These are phyloP conservation scores for Tachysurus vachellii DNA, from an alignment of 2,113 vertebrate genomes.

Conservation along the genomic window DNA sequence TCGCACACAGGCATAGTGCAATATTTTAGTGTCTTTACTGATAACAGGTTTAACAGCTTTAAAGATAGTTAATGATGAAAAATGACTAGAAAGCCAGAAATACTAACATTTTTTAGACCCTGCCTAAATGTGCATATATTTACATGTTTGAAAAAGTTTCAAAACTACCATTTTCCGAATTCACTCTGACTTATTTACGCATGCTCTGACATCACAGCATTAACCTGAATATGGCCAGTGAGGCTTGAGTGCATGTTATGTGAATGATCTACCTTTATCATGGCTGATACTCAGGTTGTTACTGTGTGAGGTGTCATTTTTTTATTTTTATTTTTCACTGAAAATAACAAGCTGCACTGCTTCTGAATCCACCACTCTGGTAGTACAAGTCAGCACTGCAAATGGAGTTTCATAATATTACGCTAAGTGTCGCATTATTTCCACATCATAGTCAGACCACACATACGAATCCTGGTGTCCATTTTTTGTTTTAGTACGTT, in stretches of 20 bases:
- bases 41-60: constrained; percentile 22
- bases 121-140: neutral
- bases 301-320: neutral
- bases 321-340: neutral
- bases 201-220: neutral
- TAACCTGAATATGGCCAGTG: neutral
- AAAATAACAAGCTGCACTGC: neutral
- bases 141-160: too few species aligned
- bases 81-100: neutral
- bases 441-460: neutral
- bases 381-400: neutral
- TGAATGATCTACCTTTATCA: neutral
- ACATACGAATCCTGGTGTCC: neutral
- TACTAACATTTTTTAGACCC: neutral
- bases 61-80: neutral
- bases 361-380: neutral
- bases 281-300: neutral
- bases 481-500: neutral
- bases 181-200: neutral
- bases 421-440: neutral
- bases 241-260: neutral
- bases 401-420: neutral
- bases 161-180: neutral
- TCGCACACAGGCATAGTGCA: neutral
- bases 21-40: constrained; percentile 35